A percentile compares a stretch with the other conserved stretches of the same genome.
Evolutionary conservation across 2,113 vertebrate genomes (phyloP).

Genomic region (Sinosuthora webbiana): DNA sequence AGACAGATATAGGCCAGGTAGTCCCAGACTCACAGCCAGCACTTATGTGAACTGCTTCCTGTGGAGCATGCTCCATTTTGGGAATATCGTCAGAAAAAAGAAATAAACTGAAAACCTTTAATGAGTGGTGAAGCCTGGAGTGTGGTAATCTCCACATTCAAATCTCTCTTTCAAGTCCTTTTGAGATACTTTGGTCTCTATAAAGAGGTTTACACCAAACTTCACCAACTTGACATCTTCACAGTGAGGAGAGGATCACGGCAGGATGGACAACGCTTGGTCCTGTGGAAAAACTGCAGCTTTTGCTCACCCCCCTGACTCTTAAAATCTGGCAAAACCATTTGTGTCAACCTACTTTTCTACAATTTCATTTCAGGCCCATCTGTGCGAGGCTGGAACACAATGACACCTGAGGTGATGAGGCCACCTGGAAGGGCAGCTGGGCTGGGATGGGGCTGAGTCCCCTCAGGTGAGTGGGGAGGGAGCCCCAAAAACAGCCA

Average conservation of each 20-base stretch:
- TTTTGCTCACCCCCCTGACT: neutral
- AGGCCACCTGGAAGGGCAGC: neutral
- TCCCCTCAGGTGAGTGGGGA: neutral
- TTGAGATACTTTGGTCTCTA: neutral
- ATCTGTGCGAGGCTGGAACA: neutral
- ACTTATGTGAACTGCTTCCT: neutral
- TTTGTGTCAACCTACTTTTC: neutral
- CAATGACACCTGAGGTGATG: neutral
- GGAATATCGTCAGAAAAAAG: neutral
- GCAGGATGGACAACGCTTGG: neutral
- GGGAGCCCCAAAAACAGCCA: neutral
- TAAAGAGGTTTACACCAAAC: neutral
- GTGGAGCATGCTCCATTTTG: neutral
- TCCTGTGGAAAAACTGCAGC: neutral
- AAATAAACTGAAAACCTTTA: neutral
- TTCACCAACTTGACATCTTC: neutral
- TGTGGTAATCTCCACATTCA: neutral
- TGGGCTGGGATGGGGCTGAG: neutral
- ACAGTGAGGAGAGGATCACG: fast-evolving
- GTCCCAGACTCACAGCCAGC: neutral
- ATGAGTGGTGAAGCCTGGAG: neutral
- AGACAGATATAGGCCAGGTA: neutral
- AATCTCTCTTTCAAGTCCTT: neutral
- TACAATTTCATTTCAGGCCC: neutral
- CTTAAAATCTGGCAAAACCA: neutral